Conservation (phyloP, 1,140 invertebrate species). For the Drosophila nasuta region DNA sequence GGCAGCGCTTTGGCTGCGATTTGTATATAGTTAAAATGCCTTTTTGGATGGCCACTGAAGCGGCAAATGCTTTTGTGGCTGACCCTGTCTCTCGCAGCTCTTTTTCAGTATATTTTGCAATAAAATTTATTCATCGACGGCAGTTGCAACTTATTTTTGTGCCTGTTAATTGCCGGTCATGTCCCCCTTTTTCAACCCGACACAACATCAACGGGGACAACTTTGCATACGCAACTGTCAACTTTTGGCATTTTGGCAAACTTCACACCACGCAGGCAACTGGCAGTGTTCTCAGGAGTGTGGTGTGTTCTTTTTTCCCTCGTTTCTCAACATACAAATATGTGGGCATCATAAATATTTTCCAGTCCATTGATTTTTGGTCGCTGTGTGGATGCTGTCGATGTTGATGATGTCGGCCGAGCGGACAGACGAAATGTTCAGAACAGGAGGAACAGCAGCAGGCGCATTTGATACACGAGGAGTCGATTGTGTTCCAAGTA, state of each 20-base stretch:
- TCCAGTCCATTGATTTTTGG: slow-evolving; percentile 81
- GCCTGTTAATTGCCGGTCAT: slow-evolving; percentile 46
- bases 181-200: background rate
- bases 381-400: slow-evolving; percentile 71
- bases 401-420: slow-evolving; percentile 63
- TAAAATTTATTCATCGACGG: slow-evolving; percentile 48
- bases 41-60: slow-evolving; percentile 64
- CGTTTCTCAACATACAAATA: slow-evolving; percentile 28
- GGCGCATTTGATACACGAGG: slow-evolving; percentile 9
- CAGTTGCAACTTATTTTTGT: slow-evolving; percentile 58
- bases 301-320: background rate
- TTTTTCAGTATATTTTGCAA: slow-evolving; percentile 20
- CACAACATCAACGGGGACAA: background rate
- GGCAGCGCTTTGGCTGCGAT: slow-evolving; percentile 71
- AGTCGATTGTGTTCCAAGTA: slow-evolving; percentile 42
- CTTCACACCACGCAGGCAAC: slow-evolving; percentile 63
- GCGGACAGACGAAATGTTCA: slow-evolving; percentile 4
- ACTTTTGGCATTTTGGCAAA: slow-evolving; percentile 79
- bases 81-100: slow-evolving; percentile 23
- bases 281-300: slow-evolving; percentile 12
- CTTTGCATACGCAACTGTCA: slow-evolving; percentile 78
- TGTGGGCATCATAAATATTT: slow-evolving; percentile 81
- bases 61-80: slow-evolving; percentile 72
- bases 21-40: slow-evolving; percentile 71
- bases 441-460: background rate